Evolutionary conservation across 1,140 invertebrate species (phyloP).

Genomic region (Euglossa dilemma): DNA sequence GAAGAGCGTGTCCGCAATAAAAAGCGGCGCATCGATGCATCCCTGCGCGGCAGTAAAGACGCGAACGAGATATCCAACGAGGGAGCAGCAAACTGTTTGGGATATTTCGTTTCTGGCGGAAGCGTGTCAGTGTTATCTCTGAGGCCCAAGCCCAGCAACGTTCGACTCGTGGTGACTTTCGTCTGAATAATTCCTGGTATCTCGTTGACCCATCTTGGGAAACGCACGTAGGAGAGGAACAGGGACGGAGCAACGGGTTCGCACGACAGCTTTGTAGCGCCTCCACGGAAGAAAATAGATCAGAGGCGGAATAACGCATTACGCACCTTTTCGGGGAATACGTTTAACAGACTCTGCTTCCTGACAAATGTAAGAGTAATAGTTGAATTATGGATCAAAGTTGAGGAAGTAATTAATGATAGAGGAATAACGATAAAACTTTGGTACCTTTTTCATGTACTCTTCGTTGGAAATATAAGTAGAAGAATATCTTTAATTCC

Average conservation of each 20-base stretch:
- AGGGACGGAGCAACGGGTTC: constrained; percentile 1
- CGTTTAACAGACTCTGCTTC: not conserved
- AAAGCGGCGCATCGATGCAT: constrained; percentile 19
- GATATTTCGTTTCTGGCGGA: constrained; percentile 13
- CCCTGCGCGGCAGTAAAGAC: constrained; percentile 21
- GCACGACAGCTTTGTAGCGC: constrained; percentile 36
- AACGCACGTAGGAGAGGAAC: constrained; percentile 58
- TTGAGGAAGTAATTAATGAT: too few relatives aligned
- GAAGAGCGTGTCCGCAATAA: not conserved
- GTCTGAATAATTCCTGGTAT: constrained; percentile 71
- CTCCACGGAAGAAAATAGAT: constrained; percentile 13
- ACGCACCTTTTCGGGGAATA: not conserved
- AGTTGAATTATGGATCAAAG: too few relatives aligned
- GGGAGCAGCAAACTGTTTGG: constrained; percentile 4
- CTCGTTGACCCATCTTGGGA: constrained; percentile 68
- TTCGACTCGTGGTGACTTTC: constrained; percentile 48
- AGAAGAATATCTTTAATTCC: too few relatives aligned
- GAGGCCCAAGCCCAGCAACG: not conserved
- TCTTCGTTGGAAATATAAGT: too few relatives aligned
- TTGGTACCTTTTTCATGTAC: too few relatives aligned
- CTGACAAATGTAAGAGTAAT: too few relatives aligned
- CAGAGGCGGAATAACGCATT: not conserved
- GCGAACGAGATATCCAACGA: constrained; percentile 21
- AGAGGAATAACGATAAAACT: too few relatives aligned
- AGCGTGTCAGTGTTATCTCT: constrained; percentile 26